Evolutionary conservation across 2,888 invertebrate genomes (phyloP), one percentile per base, ranked within the genome.

Genomic region (Malthinus seriepunctatus): DNA sequence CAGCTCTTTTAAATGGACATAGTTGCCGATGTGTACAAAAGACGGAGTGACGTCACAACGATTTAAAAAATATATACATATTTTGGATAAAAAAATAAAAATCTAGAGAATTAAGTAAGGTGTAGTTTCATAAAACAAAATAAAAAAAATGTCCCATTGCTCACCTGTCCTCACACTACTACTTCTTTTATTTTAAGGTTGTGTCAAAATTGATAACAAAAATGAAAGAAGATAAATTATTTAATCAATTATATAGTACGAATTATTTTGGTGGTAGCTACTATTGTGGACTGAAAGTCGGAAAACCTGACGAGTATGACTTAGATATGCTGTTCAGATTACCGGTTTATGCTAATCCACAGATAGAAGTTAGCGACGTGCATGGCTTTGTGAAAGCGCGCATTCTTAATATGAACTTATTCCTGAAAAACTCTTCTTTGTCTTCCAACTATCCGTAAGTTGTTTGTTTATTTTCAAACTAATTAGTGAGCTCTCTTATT

Each of bases 261-360:
- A 73, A 76, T 1, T 76, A 80, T 56, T 84, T 79, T 62, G 84
- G 83, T 0, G 86, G 86, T 8, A 86, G 86, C 67, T 86, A 80
- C 35, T 85, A 82, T 60, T 86, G 87, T 67, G 79, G 80, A n/a
- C 79, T 86, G 15, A 84, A 84, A 72, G 81, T 86, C 0, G 80
- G 81, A 2, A 79, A 80, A 56, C 82, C 86, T 14, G 82, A 84
- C 60, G 87, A 87, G 67, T 87, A 81, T 64, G 87, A 86, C 67
- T 78, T 86, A 71, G 83, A 86, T 73, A 75, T 86, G 4, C 78
- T 84, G 3, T 79, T 87, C 46, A 76, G 79, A 1, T 69, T 86
- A 10, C 84, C 86, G 1, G 73, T 73, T 8, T 69, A 80, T 8
- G 77, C 79, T 52, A 74, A 76, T 31, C 78, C 80, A 31, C 68